Evolutionary conservation across 2,888 invertebrate genomes (phyloP).

Genomic region (Meteorus cinctellus): DNA sequence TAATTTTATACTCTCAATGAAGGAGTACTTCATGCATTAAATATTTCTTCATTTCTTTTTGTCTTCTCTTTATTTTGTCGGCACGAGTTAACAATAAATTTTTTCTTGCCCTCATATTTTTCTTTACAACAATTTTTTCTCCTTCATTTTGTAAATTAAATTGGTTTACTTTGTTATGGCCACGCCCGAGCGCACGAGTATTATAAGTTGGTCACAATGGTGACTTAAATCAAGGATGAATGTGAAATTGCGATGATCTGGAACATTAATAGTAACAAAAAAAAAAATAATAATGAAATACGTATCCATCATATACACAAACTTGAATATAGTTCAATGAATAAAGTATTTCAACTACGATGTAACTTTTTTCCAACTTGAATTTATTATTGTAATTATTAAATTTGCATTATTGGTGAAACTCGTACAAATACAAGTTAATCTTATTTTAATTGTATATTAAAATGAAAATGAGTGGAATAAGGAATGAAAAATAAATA

Average conservation of each 20-base stretch:
- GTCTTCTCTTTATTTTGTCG: too few species aligned
- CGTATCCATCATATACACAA: too few species aligned
- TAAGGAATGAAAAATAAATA: not conserved
- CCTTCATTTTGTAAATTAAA: conserved; percentile 35
- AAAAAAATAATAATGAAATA: not conserved
- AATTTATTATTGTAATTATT: conserved; percentile 4
- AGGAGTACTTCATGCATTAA: too few species aligned
- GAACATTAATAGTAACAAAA: conserved; percentile 49
- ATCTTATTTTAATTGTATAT: not conserved
- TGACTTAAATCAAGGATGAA: conserved; percentile 50
- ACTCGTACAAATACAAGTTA: conserved; percentile 9
- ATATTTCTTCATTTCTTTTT: too few species aligned
- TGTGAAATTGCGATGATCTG: conserved; percentile 62
- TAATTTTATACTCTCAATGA: not conserved
- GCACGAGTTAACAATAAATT: not conserved
- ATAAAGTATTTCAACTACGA: too few species aligned
- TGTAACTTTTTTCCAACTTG: not conserved
- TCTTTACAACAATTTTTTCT: not conserved
- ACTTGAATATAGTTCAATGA: too few species aligned
- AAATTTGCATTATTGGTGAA: not conserved
- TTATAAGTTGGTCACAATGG: conserved; percentile 5
- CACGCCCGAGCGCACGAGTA: conserved; percentile 68
- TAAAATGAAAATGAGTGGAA: not conserved
- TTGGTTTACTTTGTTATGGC: conserved; percentile 66
- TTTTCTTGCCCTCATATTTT: not conserved